phyloP scores from a whole-genome alignment of 1,140 invertebrate genomes.

The Octopus bimaculoides region DNA sequence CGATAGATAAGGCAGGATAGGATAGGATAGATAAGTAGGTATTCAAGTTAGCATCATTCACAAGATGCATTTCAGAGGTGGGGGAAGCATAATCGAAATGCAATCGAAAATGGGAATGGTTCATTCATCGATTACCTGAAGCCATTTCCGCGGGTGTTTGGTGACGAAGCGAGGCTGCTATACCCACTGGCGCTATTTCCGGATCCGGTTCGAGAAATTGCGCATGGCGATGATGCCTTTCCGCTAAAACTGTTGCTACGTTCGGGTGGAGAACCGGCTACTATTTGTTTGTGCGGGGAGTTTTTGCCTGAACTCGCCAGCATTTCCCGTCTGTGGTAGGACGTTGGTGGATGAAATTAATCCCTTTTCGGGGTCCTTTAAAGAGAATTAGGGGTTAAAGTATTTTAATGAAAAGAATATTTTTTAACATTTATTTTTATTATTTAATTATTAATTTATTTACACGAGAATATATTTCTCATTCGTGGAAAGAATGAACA shows the following conservation, averaged over 20 bases:
- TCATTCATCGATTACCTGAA: background rate
- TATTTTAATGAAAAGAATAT: background rate
- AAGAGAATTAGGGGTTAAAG: background rate
- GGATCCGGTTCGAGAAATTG: background rate
- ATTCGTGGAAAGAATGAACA: too few relatives aligned
- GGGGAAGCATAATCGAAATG: too few relatives aligned
- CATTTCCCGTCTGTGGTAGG: background rate
- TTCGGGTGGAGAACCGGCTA: slow-evolving; percentile 1
- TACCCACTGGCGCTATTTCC: background rate
- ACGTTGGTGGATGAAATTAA: background rate
- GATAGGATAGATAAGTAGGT: too few relatives aligned
- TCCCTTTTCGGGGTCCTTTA: background rate
- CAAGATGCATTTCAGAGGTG: too few relatives aligned
- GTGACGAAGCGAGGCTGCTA: background rate
- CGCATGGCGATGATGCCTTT: background rate
- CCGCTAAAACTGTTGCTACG: background rate
- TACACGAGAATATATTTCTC: too few relatives aligned
- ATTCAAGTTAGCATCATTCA: too few relatives aligned
- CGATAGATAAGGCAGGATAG: too few relatives aligned
- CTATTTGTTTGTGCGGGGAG: background rate
- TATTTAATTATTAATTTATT: too few relatives aligned
- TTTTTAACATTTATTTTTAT: background rate
- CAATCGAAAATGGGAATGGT: too few relatives aligned
- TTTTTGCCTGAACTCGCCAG: slow-evolving; percentile 2
- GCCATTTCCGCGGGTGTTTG: background rate